These are phyloP conservation scores for Euplagia quadripunctaria DNA, from an alignment of 2,888 invertebrate genomes.

Conservation along the genomic window DNA sequence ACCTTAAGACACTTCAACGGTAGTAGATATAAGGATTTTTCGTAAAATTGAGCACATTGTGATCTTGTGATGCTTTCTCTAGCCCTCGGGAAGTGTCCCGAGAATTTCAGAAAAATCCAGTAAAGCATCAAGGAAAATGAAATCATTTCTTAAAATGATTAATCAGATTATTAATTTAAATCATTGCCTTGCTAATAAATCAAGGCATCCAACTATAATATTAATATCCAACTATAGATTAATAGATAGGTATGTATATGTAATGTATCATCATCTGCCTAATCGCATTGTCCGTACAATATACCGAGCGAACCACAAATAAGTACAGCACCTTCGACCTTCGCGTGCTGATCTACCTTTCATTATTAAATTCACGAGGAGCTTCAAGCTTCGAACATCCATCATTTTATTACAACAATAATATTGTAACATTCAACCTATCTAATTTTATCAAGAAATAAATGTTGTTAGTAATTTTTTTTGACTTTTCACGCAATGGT, in stretches of 20 bases:
- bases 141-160: too few relatives aligned
- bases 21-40: too few relatives aligned
- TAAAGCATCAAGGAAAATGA: too few relatives aligned
- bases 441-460: constrained; percentile 18
- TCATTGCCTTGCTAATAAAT: neutral
- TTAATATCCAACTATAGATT: neutral
- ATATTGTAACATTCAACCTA: constrained; percentile 31
- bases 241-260: neutral
- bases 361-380: constrained; percentile 33
- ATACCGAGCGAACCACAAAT: constrained; percentile 1
- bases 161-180: neutral
- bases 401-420: constrained; percentile 24
- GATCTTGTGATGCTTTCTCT: too few relatives aligned
- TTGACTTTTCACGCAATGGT: constrained; percentile 42
- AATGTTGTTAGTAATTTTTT: constrained; percentile 33
- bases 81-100: too few relatives aligned
- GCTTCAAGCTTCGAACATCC: constrained; percentile 16
- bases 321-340: constrained; percentile 28
- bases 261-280: neutral
- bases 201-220: neutral
- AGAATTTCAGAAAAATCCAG: too few relatives aligned
- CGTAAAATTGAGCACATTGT: too few relatives aligned
- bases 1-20: too few relatives aligned
- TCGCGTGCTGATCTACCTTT: constrained; percentile 33
- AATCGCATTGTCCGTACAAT: constrained; percentile 8